phyloP scores from a whole-genome alignment of 2,113 vertebrate species.

The Alces alces region DNA sequence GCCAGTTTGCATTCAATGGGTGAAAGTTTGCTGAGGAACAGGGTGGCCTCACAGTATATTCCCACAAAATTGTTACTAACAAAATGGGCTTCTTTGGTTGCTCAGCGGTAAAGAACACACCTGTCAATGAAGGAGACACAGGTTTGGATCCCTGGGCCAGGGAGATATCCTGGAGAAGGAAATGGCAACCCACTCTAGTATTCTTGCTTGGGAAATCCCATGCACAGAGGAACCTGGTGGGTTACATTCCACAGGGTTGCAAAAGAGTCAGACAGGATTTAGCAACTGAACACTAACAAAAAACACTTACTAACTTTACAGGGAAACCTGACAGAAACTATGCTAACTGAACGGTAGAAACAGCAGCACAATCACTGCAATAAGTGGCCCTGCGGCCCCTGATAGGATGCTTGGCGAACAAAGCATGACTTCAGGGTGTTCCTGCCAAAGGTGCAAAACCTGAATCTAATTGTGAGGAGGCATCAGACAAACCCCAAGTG shows the following conservation, averaged over 20 bases:
- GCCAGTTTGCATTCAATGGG: neutral
- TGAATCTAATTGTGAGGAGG: neutral
- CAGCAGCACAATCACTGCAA: neutral
- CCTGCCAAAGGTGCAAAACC: neutral
- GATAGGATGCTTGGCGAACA: neutral
- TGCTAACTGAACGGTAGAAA: neutral
- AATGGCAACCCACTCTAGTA: neutral
- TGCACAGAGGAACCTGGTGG: neutral
- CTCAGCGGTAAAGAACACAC: neutral
- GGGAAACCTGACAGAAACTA: neutral
- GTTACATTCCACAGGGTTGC: neutral
- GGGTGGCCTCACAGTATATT: neutral
- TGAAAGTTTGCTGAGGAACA: neutral
- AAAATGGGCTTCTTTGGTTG: neutral
- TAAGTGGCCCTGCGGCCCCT: rapidly evolving
- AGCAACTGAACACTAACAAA: neutral
- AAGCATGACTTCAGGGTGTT: neutral
- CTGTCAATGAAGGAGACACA: neutral
- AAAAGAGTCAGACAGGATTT: neutral
- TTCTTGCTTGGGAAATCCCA: neutral
- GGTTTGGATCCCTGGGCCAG: neutral
- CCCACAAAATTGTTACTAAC: neutral
- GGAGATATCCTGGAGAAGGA: neutral
- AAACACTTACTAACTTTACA: neutral
- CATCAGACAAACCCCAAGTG: neutral